Conservation (phyloP, 2,888 invertebrate genomes). For the Cordilura impudica region DNA sequence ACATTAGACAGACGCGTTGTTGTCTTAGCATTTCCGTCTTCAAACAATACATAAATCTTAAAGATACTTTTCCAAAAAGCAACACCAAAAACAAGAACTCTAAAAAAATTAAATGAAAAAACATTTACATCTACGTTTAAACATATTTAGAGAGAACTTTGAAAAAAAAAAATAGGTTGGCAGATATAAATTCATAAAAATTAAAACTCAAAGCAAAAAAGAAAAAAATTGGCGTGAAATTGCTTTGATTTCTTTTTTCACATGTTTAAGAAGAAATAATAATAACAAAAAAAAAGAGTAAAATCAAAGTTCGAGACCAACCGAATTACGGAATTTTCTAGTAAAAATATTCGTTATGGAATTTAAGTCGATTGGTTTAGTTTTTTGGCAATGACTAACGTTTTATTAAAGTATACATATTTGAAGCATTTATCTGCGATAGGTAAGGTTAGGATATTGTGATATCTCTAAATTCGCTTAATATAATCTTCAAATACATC, state of each 20-base stretch:
- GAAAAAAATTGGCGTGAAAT: conserved; percentile 77
- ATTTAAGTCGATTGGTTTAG: no score
- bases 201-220: conserved; percentile 57
- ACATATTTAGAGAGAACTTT: conserved; percentile 52
- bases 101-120: conserved; percentile 26
- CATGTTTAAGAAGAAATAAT: not conserved
- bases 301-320: not conserved
- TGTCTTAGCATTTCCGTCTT: conserved; percentile 69
- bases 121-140: conserved; percentile 58
- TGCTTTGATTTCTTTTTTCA: conserved; percentile 69
- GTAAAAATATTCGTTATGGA: no score
- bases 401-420: no score
- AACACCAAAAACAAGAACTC: conserved; percentile 26
- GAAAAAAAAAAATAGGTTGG: conserved; percentile 49
- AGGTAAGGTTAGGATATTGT: no score
- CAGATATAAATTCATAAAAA: conserved; percentile 60
- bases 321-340: no score
- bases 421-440: no score
- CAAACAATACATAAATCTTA: conserved; percentile 75
- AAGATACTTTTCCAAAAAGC: conserved; percentile 64
- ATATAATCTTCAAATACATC: no score
- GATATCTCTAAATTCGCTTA: no score
- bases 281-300: not conserved
- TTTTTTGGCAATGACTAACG: no score
- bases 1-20: conserved; percentile 65